A percentile compares a stretch with the other conserved stretches of the same genome.
phyloP scores from a whole-genome alignment of 2,797 vertebrate genomes.

The Urophycis tenuis region DNA sequence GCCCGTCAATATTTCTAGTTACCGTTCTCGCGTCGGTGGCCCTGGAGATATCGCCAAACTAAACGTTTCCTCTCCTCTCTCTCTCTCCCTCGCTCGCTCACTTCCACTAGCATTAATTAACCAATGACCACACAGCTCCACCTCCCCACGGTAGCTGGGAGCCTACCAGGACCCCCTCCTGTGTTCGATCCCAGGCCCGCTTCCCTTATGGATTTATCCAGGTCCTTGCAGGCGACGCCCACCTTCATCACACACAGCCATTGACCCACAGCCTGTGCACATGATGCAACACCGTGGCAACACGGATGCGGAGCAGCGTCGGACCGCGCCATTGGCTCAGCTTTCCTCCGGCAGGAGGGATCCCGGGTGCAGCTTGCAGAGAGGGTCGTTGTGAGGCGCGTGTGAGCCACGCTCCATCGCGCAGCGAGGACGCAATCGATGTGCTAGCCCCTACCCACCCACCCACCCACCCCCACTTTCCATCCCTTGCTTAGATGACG shows the following conservation, averaged over 20 bases:
- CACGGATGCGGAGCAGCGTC: background rate
- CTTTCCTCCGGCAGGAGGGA: conserved; percentile 20
- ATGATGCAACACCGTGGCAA: conserved; percentile 11
- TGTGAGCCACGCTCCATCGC: conserved; percentile 33
- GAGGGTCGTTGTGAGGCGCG: conserved; percentile 27
- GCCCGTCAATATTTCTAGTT: background rate
- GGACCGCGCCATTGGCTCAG: no score
- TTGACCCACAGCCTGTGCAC: no score
- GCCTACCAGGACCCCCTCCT: no score
- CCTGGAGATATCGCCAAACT: background rate
- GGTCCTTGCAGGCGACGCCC: conserved; percentile 45
- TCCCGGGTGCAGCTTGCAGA: conserved; percentile 32
- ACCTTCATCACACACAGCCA: conserved; percentile 34
- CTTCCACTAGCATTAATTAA: background rate
- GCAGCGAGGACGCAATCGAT: conserved; percentile 29
- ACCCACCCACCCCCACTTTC: background rate
- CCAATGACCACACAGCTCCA: background rate
- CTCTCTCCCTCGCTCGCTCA: background rate
- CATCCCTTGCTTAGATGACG: no score
- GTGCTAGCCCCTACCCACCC: background rate
- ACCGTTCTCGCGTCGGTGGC: background rate
- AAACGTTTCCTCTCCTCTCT: background rate
- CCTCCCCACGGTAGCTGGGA: no score
- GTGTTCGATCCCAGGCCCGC: no score
- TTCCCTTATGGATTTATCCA: conserved; percentile 13